These are phyloP conservation scores for Austrolebias charrua DNA, from an alignment of 2,797 vertebrate species.

Conservation along the genomic window DNA sequence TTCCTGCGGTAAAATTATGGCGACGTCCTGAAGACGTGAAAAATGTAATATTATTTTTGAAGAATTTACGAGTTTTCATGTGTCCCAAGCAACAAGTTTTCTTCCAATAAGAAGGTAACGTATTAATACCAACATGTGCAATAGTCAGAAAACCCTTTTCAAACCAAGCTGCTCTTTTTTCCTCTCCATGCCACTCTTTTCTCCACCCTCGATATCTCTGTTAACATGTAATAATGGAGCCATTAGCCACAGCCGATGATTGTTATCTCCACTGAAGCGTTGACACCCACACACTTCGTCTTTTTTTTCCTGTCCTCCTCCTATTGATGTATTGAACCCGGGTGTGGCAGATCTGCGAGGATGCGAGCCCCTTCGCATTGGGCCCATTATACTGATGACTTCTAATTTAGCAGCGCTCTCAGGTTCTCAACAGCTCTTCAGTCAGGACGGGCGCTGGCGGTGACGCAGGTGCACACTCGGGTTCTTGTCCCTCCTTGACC, in stretches of 20 bases:
- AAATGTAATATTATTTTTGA: too few species aligned
- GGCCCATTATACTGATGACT: slow-evolving; percentile 1
- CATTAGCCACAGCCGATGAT: slow-evolving; percentile 32
- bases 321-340: not conserved
- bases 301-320: not conserved
- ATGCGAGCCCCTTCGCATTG: not conserved
- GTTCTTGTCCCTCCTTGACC: slow-evolving; percentile 16
- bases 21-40: too few species aligned
- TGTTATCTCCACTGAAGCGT: slow-evolving; percentile 23
- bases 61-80: too few species aligned
- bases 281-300: not conserved
- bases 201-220: not conserved
- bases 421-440: slow-evolving; percentile 25
- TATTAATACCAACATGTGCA: too few species aligned
- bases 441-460: not conserved
- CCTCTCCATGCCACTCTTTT: not conserved
- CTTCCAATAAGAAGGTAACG: too few species aligned
- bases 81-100: too few species aligned
- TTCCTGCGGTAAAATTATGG: too few species aligned
- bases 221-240: slow-evolving; percentile 37
- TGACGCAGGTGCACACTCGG: slow-evolving; percentile 31
- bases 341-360: slow-evolving; percentile 2
- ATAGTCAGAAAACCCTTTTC: too few species aligned
- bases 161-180: not conserved
- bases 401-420: slow-evolving; percentile 25